These are phyloP conservation scores for Episyrphus balteatus DNA, from an alignment of 1,140 invertebrate species.

Conservation along the genomic window DNA sequence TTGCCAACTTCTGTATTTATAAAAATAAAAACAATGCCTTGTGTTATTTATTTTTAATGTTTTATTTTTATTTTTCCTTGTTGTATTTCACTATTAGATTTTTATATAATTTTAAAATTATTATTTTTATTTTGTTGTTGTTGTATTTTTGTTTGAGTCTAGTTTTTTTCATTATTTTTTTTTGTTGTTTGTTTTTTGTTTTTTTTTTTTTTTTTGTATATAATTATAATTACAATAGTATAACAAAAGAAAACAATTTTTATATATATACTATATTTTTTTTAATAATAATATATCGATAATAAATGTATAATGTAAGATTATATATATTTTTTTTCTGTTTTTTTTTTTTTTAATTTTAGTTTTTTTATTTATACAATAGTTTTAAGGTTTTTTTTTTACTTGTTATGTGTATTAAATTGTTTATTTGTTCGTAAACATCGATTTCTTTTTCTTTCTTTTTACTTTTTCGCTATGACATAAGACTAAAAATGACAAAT, in stretches of 20 bases:
- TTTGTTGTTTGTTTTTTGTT: slow-evolving; percentile 2
- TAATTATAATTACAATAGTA: slow-evolving; percentile 19
- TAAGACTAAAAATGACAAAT: too few species aligned
- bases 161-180: slow-evolving; percentile 15
- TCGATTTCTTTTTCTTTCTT: too few species aligned
- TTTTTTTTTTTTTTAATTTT: slow-evolving; percentile 2
- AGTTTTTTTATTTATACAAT: too few species aligned
- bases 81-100: slow-evolving; percentile 5
- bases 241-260: slow-evolving; percentile 17
- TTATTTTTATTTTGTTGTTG: slow-evolving; percentile 10
- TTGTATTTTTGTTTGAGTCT: slow-evolving; percentile 5
- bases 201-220: slow-evolving; percentile 11
- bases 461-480: too few species aligned
- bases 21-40: background rate
- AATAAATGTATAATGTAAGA: slow-evolving; percentile 3
- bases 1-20: background rate
- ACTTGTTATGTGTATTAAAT: too few species aligned
- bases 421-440: too few species aligned
- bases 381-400: too few species aligned
- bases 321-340: slow-evolving; percentile 9
- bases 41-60: background rate
- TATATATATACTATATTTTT: too few species aligned
- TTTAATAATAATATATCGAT: too few species aligned
- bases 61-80: slow-evolving; percentile 1
- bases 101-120: slow-evolving; percentile 2